Evolutionary conservation across 1,140 invertebrate species (phyloP).

Genomic region (Apis cerana): DNA sequence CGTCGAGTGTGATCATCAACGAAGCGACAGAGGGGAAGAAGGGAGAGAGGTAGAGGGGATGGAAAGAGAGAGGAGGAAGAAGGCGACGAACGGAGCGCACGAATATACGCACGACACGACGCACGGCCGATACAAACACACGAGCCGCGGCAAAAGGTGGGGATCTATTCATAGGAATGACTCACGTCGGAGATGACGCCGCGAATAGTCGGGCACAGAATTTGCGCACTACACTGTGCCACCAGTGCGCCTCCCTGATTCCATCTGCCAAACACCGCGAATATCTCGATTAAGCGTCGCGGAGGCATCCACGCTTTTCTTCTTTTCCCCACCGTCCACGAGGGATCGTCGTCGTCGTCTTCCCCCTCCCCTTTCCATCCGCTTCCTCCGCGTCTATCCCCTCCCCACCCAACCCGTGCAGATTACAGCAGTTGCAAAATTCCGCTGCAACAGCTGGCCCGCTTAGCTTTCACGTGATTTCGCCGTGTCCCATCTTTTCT

Average conservation of each 20-base stretch:
- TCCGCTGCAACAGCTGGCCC: neutral
- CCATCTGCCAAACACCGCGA: conserved; percentile 28
- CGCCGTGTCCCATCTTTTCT: neutral
- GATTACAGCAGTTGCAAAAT: neutral
- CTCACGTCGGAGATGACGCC: conserved; percentile 72
- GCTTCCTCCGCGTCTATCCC: neutral
- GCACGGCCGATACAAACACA: conserved; percentile 24
- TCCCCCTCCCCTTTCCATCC: neutral
- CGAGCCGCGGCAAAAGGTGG: conserved; percentile 64
- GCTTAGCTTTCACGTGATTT: neutral
- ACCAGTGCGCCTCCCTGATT: conserved; percentile 37
- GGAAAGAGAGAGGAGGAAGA: neutral
- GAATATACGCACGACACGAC: neutral
- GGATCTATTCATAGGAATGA: conserved; percentile 75
- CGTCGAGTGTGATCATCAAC: neutral
- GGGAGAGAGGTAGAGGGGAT: too few relatives aligned
- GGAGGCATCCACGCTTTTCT: neutral
- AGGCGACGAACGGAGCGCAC: conserved; percentile 25
- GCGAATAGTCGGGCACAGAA: conserved; percentile 73
- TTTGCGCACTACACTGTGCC: conserved; percentile 71
- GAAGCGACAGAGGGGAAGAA: neutral
- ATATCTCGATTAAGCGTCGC: neutral
- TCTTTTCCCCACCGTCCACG: too few relatives aligned
- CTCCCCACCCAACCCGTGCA: neutral
- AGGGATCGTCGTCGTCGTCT: too few relatives aligned